These are phyloP conservation scores for Pseudomyrmex sp. DNA, from an alignment of 1,140 invertebrate genomes.

Conservation along the genomic window DNA sequence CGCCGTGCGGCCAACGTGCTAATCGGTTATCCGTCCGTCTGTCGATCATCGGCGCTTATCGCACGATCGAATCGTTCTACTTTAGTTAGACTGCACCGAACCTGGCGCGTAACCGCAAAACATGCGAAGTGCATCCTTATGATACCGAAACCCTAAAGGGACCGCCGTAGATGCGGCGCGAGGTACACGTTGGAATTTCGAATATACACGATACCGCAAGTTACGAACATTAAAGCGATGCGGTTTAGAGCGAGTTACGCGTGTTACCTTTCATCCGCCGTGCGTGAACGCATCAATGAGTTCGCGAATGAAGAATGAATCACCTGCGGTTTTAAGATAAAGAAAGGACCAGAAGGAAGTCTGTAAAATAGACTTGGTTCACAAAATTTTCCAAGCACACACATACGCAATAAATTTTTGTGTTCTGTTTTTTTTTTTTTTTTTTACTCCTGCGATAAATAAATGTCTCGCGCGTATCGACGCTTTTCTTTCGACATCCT, in stretches of 20 bases:
- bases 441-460: not conserved
- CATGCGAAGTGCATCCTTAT: not conserved
- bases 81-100: constrained; percentile 17
- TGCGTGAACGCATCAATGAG: not conserved
- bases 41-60: constrained; percentile 15
- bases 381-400: not conserved
- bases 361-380: not conserved
- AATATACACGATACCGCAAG: constrained; percentile 23
- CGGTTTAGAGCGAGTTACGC: constrained; percentile 11
- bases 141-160: not conserved
- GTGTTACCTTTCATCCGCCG: not conserved
- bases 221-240: constrained; percentile 30
- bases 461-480: not conserved
- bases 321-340: not conserved
- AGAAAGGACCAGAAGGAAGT: not conserved
- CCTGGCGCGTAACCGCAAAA: not conserved
- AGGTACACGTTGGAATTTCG: constrained; percentile 35
- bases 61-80: not conserved
- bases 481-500: constrained; percentile 1
- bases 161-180: not conserved
- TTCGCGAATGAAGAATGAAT: not conserved
- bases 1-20: not conserved
- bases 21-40: constrained; percentile 11
- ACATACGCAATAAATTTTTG: not conserved
- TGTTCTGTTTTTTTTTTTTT: not conserved